Percentiles rank a stretch among this genome's conserved stretches.
Conservation (phyloP, 2,797 vertebrate species). For the Mormyrops attenuatus region DNA sequence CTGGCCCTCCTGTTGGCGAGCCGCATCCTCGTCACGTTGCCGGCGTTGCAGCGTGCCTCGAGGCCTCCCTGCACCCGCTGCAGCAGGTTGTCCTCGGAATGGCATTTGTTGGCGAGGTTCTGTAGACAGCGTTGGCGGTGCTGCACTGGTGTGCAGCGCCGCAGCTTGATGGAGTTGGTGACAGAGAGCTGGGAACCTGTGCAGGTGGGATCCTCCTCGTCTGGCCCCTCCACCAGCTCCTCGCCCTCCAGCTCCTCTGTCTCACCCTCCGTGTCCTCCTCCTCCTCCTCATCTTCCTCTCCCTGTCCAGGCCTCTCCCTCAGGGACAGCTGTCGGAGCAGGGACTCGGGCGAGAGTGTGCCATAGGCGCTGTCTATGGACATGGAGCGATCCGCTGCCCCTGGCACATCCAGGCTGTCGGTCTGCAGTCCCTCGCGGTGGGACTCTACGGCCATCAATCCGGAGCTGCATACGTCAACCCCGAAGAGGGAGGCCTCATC, state of each 20-base stretch:
- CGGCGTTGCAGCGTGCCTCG: neutral
- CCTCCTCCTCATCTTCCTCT: conserved; percentile 55
- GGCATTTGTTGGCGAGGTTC: conserved; percentile 62
- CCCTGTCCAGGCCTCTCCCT: conserved; percentile 54
- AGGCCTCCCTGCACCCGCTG: conserved; percentile 50
- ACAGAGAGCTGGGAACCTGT: conserved; percentile 52
- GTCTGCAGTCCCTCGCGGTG: conserved; percentile 23
- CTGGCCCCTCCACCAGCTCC: conserved; percentile 51
- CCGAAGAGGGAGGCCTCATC: conserved; percentile 44
- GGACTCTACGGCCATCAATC: conserved; percentile 22
- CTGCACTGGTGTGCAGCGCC: conserved; percentile 69
- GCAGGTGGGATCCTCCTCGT: conserved; percentile 34
- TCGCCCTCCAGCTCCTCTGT: conserved; percentile 42
- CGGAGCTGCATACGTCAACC: conserved; percentile 26
- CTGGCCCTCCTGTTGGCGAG: neutral
- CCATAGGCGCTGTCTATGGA: conserved; percentile 94
- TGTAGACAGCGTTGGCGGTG: conserved; percentile 43
- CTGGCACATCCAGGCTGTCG: conserved; percentile 16
- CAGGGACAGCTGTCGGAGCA: conserved; percentile 47
- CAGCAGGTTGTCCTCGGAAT: conserved; percentile 84
- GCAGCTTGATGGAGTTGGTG: conserved; percentile 59
- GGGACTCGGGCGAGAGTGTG: conserved; percentile 78
- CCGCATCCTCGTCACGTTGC: neutral
- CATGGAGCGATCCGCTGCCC: conserved; percentile 59
- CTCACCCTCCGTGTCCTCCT: conserved; percentile 43